These are phyloP conservation scores for Cephalopachus bancanus DNA, from an alignment of 2,797 vertebrate genomes.

Conservation along the genomic window DNA sequence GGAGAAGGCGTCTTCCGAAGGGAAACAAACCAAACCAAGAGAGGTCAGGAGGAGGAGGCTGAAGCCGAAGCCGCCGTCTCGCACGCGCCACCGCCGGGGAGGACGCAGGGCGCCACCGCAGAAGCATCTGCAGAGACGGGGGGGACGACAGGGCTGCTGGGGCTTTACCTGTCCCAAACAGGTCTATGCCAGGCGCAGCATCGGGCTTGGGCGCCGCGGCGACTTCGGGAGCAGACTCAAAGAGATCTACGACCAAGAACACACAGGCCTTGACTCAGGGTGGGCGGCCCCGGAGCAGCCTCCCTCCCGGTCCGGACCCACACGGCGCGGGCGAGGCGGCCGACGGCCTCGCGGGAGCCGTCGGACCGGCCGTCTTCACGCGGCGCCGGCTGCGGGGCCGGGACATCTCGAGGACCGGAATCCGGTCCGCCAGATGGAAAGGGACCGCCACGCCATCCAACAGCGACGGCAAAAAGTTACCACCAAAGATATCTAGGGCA, in stretches of 20 bases:
- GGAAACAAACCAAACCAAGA: slow-evolving; percentile 88
- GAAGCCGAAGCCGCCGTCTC: slow-evolving; percentile 73
- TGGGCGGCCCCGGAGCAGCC: slow-evolving; percentile 65
- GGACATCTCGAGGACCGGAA: slow-evolving; percentile 78
- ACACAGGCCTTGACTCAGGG: slow-evolving; percentile 91
- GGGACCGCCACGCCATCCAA: slow-evolving; percentile 70
- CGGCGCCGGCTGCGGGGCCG: slow-evolving; percentile 75
- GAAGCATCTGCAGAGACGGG: slow-evolving; percentile 57
- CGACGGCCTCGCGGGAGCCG: slow-evolving; percentile 79
- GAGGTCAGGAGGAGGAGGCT: slow-evolving; percentile 84
- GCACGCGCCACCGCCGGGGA: no score
- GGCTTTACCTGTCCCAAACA: slow-evolving; percentile 99
- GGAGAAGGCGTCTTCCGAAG: slow-evolving; percentile 92
- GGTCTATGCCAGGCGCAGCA: slow-evolving; percentile 98
- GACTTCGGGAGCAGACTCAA: slow-evolving; percentile 97
- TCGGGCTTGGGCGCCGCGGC: slow-evolving; percentile 96
- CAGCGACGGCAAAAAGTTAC: slow-evolving; percentile 91
- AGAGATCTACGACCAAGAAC: slow-evolving; percentile 99
- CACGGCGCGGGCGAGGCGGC: slow-evolving; percentile 56
- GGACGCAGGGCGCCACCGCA: slow-evolving; percentile 69
- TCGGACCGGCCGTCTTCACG: slow-evolving; percentile 79
- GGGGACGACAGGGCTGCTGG: no score
- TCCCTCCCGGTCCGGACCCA: slow-evolving; percentile 66
- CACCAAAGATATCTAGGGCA: slow-evolving; percentile 99
- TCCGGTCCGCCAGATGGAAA: slow-evolving; percentile 83